phyloP scores from a whole-genome alignment of 2,888 invertebrate genomes.

The Eupithecia subumbrata region DNA sequence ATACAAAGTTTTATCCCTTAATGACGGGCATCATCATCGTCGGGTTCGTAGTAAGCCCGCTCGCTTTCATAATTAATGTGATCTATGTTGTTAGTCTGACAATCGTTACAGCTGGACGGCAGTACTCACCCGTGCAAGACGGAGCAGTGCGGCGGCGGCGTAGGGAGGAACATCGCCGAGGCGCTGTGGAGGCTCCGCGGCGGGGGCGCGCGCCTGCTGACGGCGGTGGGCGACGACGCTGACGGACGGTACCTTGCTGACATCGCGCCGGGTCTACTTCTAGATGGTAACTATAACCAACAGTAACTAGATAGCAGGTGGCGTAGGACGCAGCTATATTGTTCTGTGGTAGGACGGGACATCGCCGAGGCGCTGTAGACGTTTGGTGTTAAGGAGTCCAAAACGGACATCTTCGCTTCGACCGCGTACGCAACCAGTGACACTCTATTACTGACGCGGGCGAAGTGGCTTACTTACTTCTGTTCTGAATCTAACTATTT shows the following conservation, averaged over 20 bases:
- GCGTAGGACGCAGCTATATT: constrained; percentile 85
- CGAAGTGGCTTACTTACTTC: no score
- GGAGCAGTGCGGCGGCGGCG: constrained; percentile 91
- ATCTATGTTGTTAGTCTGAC: background rate
- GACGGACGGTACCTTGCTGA: constrained; percentile 64
- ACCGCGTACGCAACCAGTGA: background rate
- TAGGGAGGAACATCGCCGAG: constrained; percentile 96
- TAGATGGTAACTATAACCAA: constrained; percentile 59
- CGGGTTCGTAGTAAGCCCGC: background rate
- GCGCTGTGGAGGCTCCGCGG: constrained; percentile 90
- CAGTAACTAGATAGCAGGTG: constrained; percentile 83
- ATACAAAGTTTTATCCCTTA: background rate
- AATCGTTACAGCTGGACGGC: constrained; percentile 88
- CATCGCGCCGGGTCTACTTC: constrained; percentile 68
- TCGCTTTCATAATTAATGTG: background rate
- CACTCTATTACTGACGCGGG: no score
- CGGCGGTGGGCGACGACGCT: constrained; percentile 90
- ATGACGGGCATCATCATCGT: background rate
- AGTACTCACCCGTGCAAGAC: constrained; percentile 88
- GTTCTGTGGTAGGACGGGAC: constrained; percentile 85
- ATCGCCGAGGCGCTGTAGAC: constrained; percentile 93
- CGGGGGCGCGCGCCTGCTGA: constrained; percentile 88
- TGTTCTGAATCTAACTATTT: no score
- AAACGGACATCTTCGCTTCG: background rate
- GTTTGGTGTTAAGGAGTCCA: constrained; percentile 66